phyloP scores from a whole-genome alignment of 2,797 vertebrate genomes.

The Hoplostethus mediterraneus region DNA sequence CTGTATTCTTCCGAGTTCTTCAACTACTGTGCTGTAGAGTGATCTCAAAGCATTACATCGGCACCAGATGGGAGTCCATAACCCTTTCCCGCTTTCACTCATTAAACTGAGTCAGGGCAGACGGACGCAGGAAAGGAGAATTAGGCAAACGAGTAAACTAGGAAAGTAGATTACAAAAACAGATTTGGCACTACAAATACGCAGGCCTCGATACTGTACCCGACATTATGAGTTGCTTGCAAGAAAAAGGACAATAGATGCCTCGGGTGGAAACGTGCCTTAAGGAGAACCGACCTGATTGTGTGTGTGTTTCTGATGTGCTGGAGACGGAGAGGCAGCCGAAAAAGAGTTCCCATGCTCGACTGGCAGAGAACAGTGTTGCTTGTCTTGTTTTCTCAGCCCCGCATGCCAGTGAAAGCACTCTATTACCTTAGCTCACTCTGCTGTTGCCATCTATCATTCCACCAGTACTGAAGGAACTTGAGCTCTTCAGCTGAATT shows the following conservation, averaged over 20 bases:
- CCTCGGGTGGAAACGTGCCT: constrained; percentile 14
- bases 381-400: constrained; percentile 56
- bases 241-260: constrained; percentile 21
- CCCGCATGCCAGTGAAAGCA: constrained; percentile 45
- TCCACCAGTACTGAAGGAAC: constrained; percentile 20
- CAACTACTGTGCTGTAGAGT: neutral
- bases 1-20: neutral
- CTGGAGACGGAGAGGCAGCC: constrained; percentile 18
- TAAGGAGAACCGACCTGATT: constrained; percentile 2
- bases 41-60: neutral
- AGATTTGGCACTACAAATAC: neutral
- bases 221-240: constrained; percentile 16
- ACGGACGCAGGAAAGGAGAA: neutral
- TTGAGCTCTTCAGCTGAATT: constrained; percentile 10
- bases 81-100: no score
- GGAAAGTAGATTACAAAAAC: neutral
- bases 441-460: constrained; percentile 42
- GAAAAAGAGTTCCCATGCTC: constrained; percentile 36
- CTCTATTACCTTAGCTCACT: constrained; percentile 43
- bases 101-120: neutral
- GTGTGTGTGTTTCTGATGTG: constrained; percentile 14
- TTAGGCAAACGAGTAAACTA: neutral
- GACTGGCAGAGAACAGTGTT: constrained; percentile 51
- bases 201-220: neutral
- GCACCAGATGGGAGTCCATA: neutral